A percentile compares a stretch with the other conserved stretches of the same genome.
These are phyloP conservation scores for Mola mola DNA, from an alignment of 2,113 vertebrate species.

Conservation along the genomic window DNA sequence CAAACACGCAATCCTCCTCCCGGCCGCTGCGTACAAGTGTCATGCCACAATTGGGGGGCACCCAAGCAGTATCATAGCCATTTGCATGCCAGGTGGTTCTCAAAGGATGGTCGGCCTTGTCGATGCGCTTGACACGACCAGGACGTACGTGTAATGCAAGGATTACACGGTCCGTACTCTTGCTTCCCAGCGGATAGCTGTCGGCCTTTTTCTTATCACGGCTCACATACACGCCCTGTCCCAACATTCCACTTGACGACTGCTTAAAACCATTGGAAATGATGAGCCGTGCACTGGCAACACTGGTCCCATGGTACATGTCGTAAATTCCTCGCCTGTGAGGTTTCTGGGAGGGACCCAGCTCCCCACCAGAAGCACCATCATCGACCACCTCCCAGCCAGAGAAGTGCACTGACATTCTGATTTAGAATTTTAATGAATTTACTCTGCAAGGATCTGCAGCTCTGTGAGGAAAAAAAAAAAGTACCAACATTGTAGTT, in stretches of 20 bases:
- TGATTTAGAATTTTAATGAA: background rate
- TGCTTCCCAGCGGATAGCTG: conserved; percentile 53
- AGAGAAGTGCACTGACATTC: conserved; percentile 50
- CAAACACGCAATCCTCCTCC: conserved; percentile 80
- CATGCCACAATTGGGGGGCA: conserved; percentile 71
- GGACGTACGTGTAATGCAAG: conserved; percentile 61
- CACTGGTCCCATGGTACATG: conserved; percentile 60
- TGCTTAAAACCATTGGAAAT: conserved; percentile 68
- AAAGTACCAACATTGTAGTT: too few species aligned
- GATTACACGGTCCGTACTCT: conserved; percentile 36
- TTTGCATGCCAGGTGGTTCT: conserved; percentile 54
- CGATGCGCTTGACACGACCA: conserved; percentile 73
- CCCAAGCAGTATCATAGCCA: conserved; percentile 77
- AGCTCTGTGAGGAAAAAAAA: too few species aligned
- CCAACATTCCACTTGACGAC: conserved; percentile 75
- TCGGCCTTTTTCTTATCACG: conserved; percentile 69
- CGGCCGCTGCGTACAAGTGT: conserved; percentile 65
- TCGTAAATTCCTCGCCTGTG: conserved; percentile 44
- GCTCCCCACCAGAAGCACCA: conserved; percentile 36
- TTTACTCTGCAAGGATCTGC: background rate
- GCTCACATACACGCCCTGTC: conserved; percentile 78
- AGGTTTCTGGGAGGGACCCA: conserved; percentile 24
- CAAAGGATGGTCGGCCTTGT: conserved; percentile 64
- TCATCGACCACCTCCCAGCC: conserved; percentile 60
- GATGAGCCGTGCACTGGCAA: conserved; percentile 54